These are phyloP conservation scores for Bagarius yarrelli DNA, from an alignment of 2,113 vertebrate species.

Conservation along the genomic window DNA sequence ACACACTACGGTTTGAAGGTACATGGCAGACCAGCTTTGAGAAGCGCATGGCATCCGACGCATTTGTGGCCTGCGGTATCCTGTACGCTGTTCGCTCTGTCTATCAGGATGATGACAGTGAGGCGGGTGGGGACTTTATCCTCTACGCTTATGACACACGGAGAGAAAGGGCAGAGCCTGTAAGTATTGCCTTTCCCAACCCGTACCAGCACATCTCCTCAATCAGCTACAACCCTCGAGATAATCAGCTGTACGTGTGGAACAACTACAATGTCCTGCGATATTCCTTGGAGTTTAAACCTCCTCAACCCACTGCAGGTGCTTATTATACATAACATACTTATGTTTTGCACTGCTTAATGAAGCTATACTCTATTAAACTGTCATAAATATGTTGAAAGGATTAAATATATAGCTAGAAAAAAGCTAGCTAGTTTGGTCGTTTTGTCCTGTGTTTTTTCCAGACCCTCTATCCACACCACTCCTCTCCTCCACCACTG, in stretches of 20 bases:
- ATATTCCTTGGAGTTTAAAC: conserved; percentile 86
- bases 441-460: neutral
- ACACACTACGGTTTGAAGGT: conserved; percentile 90
- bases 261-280: conserved; percentile 92
- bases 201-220: conserved; percentile 94
- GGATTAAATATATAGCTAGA: too few relatives aligned
- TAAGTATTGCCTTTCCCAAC: conserved; percentile 87
- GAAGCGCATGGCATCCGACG: conserved; percentile 89
- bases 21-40: conserved; percentile 92
- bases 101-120: conserved; percentile 89
- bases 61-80: conserved; percentile 93
- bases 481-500: conserved; percentile 65
- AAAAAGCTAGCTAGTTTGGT: neutral
- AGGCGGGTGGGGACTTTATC: conserved; percentile 84
- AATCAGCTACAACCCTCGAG: conserved; percentile 91
- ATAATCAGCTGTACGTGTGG: conserved; percentile 95
- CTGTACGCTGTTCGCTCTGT: conserved; percentile 89
- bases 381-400: neutral
- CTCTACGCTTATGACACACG: conserved; percentile 91
- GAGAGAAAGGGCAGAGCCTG: conserved; percentile 78
- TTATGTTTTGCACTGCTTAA: neutral
- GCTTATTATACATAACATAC: neutral
- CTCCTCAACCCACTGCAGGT: conserved; percentile 83
- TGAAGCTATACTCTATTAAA: neutral
- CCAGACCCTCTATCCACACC: conserved; percentile 55